Base-by-base conservation (phyloP, 2,888 invertebrate genomes). In the Cataglyphis altisquamis region DNA sequence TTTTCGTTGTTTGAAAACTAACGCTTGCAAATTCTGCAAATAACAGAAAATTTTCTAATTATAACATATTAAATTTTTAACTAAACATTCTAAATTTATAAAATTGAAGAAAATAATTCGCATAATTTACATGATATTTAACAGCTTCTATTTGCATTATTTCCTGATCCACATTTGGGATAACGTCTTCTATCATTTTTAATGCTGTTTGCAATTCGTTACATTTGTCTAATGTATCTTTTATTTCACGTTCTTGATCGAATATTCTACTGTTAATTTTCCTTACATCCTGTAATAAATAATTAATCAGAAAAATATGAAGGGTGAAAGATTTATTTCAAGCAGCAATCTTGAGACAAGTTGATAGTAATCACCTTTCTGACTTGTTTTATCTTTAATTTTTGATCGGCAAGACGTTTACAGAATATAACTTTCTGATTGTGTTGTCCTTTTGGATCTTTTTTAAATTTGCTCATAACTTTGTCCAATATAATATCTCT, bases 1-100 rank as follows among this genome's bases (percentile, higher is more conserved):
- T 86, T 97, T 96, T 45, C 97, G 96, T 93, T 98, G 98, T 89
- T 96, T 96, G 68, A 97, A 96, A 0, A 97, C 96, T 29, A 98
- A 91, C 81, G 95, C 92, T 91, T 96, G 96, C 84, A 96, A 94
- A 89, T 96, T 96, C 96, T 96, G 91, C 41, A 91, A 91, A 83
- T 25, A 55, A 66, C 18, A 55, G 12, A 66, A 41, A 8, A n/a
- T 36, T 25, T 66, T 52, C n/a, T 10, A 45, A 5, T 57, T 25
- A 29, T 5, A 32, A 86, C 80, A 70, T 60, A 80, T 75, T 60
- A 57, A 72, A 73, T 29, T 64, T 62, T n/a, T 25, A 64, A 4
- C 66, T n/a, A 75, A 52, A 25, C 36, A 52, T 81, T 72, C 25
- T 15, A 36, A 78, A 39, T 45, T 64, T 9, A 1, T 21, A 52